Percentiles rank a stretch among this genome's conserved stretches.
phyloP scores from a whole-genome alignment of 1,140 invertebrate genomes.

The Drosophila obscura region DNA sequence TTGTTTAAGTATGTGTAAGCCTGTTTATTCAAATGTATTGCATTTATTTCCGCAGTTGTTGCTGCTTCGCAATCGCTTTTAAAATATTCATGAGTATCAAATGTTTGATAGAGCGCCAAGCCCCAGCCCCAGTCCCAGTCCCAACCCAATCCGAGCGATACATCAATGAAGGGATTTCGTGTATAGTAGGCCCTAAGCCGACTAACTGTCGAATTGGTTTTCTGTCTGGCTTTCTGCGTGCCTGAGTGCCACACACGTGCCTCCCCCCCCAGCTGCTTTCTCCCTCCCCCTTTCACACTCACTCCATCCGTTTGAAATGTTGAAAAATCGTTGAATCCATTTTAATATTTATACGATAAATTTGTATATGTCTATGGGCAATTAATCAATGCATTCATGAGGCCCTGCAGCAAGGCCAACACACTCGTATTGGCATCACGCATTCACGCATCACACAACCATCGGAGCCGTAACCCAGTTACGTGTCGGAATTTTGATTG shows the following conservation, averaged over 20 bases:
- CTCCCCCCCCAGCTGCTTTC: not conserved
- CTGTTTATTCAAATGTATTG: slow-evolving; percentile 80
- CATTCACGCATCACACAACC: slow-evolving; percentile 35
- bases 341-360: slow-evolving; percentile 52
- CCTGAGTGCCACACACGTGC: slow-evolving; percentile 3
- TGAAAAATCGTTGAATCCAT: slow-evolving; percentile 19
- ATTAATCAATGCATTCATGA: slow-evolving; percentile 74
- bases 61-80: slow-evolving; percentile 61
- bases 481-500: slow-evolving; percentile 57
- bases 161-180: slow-evolving; percentile 16
- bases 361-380: slow-evolving; percentile 28
- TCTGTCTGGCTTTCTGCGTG: not conserved
- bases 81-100: slow-evolving; percentile 70
- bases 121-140: not conserved
- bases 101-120: slow-evolving; percentile 31
- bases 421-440: slow-evolving; percentile 7
- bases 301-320: too few species aligned
- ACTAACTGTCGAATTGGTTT: slow-evolving; percentile 32
- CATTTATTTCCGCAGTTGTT: slow-evolving; percentile 66
- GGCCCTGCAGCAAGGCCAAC: slow-evolving; percentile 21
- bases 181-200: slow-evolving; percentile 42
- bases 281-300: too few species aligned
- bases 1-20: slow-evolving; percentile 75
- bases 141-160: not conserved
- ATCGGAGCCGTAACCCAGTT: slow-evolving; percentile 52